Evolutionary conservation across 2,797 vertebrate species (phyloP), one percentile per base, ranked within the genome.

Genomic region (Rhinophrynus dorsalis): DNA sequence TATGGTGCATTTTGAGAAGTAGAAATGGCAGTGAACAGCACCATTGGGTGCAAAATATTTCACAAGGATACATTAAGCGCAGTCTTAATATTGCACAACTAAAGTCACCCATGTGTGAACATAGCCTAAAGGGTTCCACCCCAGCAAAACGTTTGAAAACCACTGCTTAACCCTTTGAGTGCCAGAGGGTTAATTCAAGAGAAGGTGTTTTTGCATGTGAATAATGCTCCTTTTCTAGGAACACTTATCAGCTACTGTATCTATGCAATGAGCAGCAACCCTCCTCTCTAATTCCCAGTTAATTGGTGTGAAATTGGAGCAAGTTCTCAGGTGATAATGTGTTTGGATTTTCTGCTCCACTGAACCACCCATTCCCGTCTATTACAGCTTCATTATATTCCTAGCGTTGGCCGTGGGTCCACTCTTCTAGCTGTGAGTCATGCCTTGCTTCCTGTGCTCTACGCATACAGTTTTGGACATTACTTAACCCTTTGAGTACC

Each of bases 291-390:
- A 83, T 88, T 86, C 83, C 80, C 78, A 80, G 74, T 82, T 88
- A 88, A 88, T 88, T 88, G 83, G 80, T 85, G 85, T 85, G 84
- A 85, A 86, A 86, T 81, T 85, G 83, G 81, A 85, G 84, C 75
- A 72, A 83, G 81, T 82, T 84, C 83, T 83, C 86, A 86, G 85
- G 85, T 88, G 84, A 86, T 88, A 85, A 87, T 87, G 84, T 87
- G 86, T 87, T 87, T 85, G 84, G 82, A 82, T 85, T 87, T 86
- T 79, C 83, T 81, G 85, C 86, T 84, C 87, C 80, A 86, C 79
- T 87, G 85, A 79, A 73, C 81, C 67, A 74, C 82, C 79, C 79
- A 57, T 63, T 78, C 80, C 79, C 75, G 80, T 76, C 78, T 72
- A 82, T 82, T 80, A 78, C 77, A 77, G 77, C 78, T 80, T 84